A percentile compares a stretch with the other conserved stretches of the same genome.
Conservation (phyloP, 2,797 vertebrate species). For the Mus caroli region DNA sequence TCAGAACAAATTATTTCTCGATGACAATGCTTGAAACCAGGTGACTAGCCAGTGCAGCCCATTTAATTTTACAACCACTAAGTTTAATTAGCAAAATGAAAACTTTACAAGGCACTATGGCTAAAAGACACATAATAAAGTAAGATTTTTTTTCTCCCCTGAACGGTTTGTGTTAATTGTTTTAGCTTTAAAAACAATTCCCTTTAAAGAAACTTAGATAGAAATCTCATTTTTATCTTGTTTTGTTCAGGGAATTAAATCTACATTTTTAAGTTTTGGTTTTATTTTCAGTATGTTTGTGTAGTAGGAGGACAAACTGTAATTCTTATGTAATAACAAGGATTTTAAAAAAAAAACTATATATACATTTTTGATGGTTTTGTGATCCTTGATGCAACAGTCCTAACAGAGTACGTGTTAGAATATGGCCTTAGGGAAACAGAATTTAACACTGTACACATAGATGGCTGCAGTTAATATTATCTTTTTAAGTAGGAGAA, state of each 20-base stretch:
- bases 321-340: constrained; percentile 51
- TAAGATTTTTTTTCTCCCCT: constrained; percentile 6
- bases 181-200: constrained; percentile 42
- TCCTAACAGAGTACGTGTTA: background rate
- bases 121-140: constrained; percentile 26
- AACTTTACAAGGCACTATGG: background rate
- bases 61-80: constrained; percentile 54
- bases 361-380: background rate
- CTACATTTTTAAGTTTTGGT: constrained; percentile 49
- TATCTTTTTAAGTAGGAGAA: constrained; percentile 60
- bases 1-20: constrained; percentile 34
- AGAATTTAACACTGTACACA: constrained; percentile 30
- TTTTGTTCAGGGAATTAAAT: constrained; percentile 58
- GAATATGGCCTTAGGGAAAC: constrained; percentile 39
- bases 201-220: constrained; percentile 62
- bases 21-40: constrained; percentile 16
- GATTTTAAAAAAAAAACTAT: background rate
- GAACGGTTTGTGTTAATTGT: constrained; percentile 33
- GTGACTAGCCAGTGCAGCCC: constrained; percentile 29
- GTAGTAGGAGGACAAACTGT: background rate
- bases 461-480: background rate
- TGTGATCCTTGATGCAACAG: background rate
- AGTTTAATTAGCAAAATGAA: constrained; percentile 65
- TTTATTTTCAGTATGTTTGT: background rate
- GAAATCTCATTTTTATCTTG: constrained; percentile 42